Evolutionary conservation across 2,888 invertebrate genomes (phyloP).

Genomic region (Xanthorhoe designata): DNA sequence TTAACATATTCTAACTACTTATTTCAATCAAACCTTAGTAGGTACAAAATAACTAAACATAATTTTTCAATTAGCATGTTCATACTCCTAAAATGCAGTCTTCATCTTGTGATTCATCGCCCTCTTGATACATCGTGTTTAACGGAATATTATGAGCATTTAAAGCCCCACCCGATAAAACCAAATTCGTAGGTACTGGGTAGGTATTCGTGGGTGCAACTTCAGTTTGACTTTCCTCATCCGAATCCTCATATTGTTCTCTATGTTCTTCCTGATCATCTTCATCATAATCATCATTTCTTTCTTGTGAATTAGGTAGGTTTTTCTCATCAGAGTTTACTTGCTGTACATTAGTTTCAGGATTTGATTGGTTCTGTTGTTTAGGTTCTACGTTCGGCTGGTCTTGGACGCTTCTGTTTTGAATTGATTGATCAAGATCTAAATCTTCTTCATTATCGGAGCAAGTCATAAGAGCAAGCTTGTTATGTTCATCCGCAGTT

Average conservation of each 20-base stretch:
- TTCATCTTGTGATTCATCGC: slow-evolving; percentile 41
- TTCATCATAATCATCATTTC: neutral
- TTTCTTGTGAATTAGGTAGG: neutral
- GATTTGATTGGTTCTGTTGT: neutral
- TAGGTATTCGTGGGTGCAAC: neutral
- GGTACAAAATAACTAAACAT: too few relatives aligned
- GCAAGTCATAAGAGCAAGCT: neutral
- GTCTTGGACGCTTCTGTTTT: neutral
- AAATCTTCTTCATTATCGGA: neutral
- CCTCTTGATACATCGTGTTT: slow-evolving; percentile 20
- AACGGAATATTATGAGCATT: slow-evolving; percentile 23
- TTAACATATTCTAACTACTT: too few relatives aligned
- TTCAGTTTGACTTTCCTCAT: neutral
- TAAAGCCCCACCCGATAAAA: slow-evolving; percentile 32
- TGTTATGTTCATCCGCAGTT: slow-evolving; percentile 2
- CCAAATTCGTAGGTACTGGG: slow-evolving; percentile 27
- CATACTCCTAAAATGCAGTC: slow-evolving; percentile 58
- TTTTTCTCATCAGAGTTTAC: neutral
- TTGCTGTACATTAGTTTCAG: neutral
- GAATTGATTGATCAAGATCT: slow-evolving; percentile 2
- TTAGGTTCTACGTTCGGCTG: neutral
- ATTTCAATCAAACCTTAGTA: too few relatives aligned
- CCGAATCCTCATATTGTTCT: slow-evolving; percentile 18
- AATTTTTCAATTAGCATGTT: neutral
- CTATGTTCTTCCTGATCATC: slow-evolving; percentile 3